Percentiles rank a stretch among this genome's conserved stretches.
Conservation (phyloP, 2,797 vertebrate genomes). For the Glyptemys insculpta region DNA sequence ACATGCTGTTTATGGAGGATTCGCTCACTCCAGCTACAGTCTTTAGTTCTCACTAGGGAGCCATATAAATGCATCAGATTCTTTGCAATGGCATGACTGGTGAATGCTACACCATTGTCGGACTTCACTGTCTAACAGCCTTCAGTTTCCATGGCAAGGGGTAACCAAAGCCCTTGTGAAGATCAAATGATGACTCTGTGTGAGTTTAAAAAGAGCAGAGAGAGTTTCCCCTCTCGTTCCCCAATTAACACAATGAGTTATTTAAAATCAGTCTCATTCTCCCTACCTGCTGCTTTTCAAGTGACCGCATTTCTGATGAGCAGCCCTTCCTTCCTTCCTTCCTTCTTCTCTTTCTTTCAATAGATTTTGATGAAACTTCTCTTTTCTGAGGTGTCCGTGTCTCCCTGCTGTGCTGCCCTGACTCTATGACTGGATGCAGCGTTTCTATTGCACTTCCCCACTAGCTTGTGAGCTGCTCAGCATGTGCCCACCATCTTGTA, state of each 20-base stretch:
- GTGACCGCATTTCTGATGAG: not conserved
- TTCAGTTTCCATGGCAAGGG: accelerated
- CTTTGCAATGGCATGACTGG: not conserved
- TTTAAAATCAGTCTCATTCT: not conserved
- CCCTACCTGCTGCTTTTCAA: not conserved
- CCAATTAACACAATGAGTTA: not conserved
- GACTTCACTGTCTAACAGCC: accelerated
- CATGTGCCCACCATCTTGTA: not conserved
- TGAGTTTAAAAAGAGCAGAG: not conserved
- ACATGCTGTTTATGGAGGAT: not conserved
- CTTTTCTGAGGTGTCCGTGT: not conserved
- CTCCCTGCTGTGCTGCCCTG: not conserved
- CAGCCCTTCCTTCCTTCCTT: not conserved
- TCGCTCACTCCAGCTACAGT: not conserved
- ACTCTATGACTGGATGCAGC: not conserved
- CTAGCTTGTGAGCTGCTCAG: not conserved
- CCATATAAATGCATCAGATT: not conserved
- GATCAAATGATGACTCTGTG: not conserved
- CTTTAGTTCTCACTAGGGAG: not conserved
- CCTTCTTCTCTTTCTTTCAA: not conserved
- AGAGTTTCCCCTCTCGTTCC: not conserved
- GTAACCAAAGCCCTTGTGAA: accelerated
- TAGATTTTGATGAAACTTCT: not conserved
- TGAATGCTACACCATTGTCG: not conserved
- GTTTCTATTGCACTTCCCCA: not conserved